A percentile compares a stretch with the other conserved stretches of the same genome.
Evolutionary conservation across 2,888 invertebrate genomes (phyloP).

Genomic region (Xestia rhomboidea): DNA sequence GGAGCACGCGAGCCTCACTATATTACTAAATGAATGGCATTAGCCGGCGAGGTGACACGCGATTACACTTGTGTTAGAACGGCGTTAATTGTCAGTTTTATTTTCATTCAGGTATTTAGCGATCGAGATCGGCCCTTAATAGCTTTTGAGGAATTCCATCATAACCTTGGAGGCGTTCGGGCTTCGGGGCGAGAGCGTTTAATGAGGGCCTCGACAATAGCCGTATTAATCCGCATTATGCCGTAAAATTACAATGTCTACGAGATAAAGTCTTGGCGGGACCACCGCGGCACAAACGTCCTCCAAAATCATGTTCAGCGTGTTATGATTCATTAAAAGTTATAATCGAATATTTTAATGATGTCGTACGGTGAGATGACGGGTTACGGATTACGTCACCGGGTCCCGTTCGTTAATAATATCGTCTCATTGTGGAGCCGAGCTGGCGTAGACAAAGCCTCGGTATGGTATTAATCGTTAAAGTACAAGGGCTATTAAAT

Average conservation of each 20-base stretch:
- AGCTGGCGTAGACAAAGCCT: conserved; percentile 78
- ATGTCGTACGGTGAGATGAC: conserved; percentile 59
- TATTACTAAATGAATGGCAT: conserved; percentile 75
- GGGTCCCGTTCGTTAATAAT: conserved; percentile 70
- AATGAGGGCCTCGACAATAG: conserved; percentile 72
- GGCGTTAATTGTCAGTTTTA: conserved; percentile 77
- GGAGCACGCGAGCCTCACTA: conserved; percentile 73
- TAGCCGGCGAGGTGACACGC: conserved; percentile 75
- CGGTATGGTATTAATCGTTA: conserved; percentile 83
- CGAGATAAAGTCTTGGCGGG: conserved; percentile 72
- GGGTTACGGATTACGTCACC: conserved; percentile 42
- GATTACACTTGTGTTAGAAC: conserved; percentile 77
- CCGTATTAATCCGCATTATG: conserved; percentile 75
- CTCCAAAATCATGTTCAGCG: conserved; percentile 60
- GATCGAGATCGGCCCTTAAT: conserved; percentile 77
- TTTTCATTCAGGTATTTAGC: conserved; percentile 74
- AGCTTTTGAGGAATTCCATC: conserved; percentile 77
- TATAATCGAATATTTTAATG: conserved; percentile 69
- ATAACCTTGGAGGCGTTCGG: conserved; percentile 72
- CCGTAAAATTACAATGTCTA: conserved; percentile 81
- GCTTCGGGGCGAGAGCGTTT: conserved; percentile 60
- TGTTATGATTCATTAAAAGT: conserved; percentile 52
- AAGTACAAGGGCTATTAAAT: conserved; percentile 85
- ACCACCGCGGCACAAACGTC: conserved; percentile 67
- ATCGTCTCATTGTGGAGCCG: conserved; percentile 70